Evolutionary conservation across 2,888 invertebrate species (phyloP), one percentile per base, ranked within the genome.

Genomic region (Acanthococcus lagerstroemiae): DNA sequence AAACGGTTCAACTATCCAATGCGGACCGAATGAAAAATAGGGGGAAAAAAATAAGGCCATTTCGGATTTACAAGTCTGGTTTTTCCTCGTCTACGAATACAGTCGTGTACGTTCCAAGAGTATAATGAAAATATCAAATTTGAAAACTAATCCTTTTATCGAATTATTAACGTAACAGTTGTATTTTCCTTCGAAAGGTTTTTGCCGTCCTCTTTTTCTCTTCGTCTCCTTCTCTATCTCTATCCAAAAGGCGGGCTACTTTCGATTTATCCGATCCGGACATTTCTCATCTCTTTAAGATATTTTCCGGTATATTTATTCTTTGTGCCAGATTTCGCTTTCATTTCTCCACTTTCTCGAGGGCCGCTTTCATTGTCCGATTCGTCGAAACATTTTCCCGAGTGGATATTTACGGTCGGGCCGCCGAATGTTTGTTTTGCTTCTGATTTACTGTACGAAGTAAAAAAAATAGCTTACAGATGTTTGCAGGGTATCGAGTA

Each of bases 141-240:
- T 45, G 19, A 45, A 45, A 45, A 45, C 46, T 45, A 45, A 45
- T 45, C 46, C 46, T 45, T 45, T 45, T 45, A 45, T 45, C 46
- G 46, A 45, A 45, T 45, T 45, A 45, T 45, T 45, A 45, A 45
- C 46, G 46, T 45, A 45, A 45, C 19, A 19, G 15, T 45, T 45
- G 17, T 19, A 45, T 45, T 45, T 45, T 45, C 19, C 46, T 45
- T 45, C 46, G 46, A 4, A 17, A 45, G 17, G 15, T 45, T 15
- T 17, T n/a, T 5, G 19, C 46, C 19, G 46, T n/a, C 46, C 46
- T 37, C 15, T 37, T 37, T 37, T 15, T 37, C 37, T 15, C 15
- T 37, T 37, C 15, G 37, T 15, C 15, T 37, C 17, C 15, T 15
- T 45, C 19, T 15, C 15, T n/a, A n/a, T 7, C 19, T 45, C 46